Conservation (phyloP, 92 coral and sea anemone species). For the Actinernus sp. region DNA sequence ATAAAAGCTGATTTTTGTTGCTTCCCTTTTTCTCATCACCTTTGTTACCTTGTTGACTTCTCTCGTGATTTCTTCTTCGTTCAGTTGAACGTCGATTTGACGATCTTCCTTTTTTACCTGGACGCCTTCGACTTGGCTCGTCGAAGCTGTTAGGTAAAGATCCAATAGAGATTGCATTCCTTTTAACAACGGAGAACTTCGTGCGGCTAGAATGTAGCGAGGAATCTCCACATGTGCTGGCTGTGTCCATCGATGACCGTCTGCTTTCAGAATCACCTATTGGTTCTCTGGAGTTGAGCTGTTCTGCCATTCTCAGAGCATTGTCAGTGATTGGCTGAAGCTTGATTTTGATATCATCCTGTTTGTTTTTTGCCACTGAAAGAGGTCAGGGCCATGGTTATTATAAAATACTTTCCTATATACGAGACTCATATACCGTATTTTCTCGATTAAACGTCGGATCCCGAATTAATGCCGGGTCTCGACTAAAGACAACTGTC, state of each 20-base stretch:
- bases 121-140: background rate
- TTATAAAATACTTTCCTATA: no score
- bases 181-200: slow-evolving; percentile 83
- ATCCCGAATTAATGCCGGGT: no score
- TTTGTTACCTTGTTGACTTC: background rate
- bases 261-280: background rate
- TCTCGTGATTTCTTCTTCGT: slow-evolving; percentile 1
- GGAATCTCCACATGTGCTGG: slow-evolving; percentile 5
- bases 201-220: slow-evolving; percentile 25
- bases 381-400: no score
- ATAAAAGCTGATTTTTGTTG: no score
- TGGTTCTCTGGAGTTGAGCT: background rate
- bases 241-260: slow-evolving; percentile 12
- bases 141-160: slow-evolving; percentile 67
- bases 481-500: no score
- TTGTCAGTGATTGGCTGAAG: slow-evolving; percentile 73
- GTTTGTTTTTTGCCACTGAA: slow-evolving; percentile 31
- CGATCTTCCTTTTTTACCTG: background rate
- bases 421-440: no score
- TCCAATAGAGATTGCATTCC: slow-evolving; percentile 65
- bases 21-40: background rate
- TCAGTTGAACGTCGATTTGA: slow-evolving; percentile 19
- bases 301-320: slow-evolving; percentile 26
- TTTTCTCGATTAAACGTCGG: no score
- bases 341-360: slow-evolving; percentile 67